Base-by-base conservation (phyloP, 1,140 invertebrate genomes). In the Trichonephila clavata region DNA sequence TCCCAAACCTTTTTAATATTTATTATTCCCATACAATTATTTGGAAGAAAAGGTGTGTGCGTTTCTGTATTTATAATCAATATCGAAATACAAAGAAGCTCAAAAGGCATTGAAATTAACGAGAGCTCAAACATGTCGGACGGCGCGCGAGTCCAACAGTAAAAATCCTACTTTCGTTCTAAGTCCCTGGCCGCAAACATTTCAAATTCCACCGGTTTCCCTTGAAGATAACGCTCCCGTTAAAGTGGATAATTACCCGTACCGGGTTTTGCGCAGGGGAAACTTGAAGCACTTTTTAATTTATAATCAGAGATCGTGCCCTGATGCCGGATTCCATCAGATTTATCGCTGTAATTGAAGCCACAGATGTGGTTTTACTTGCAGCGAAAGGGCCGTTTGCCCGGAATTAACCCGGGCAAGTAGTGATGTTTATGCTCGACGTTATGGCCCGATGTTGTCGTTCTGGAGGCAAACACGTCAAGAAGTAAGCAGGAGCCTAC, bases 341-440 rank as follows among this genome's bases (percentile, higher is more conserved):
- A 90, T 90, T 90, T 90, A 90, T 90, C 50, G 88, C 20, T 20
- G 71, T 80, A 90, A 90, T 90, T 90, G 88, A 90, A 90, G 68
- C 50, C 65, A 57, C 71, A 43, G 50, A 81, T 77, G 88, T 68
- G 71, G 80, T 90, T 90, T 90, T 81, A 81, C 50, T 77, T 90
- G 8, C 84, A 63, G 27, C n/a, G 27, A 63, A 86, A 32, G 8
- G 6, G 21, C 68, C 43, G 43, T 90, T 90, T 65, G n/a, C 88
- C 43, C 24, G 24, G 71, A 90, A 80, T 90, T 90, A 90, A 80
- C 61, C 32, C 61, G 39, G 39, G 63, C 61, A 68, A 50, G 43
- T 7, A 77, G 32, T 50, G 63, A 68, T 71, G 86, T 88, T 88
- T 88, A 88, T 88, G 86, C 21, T 39, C 61, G 18, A 57, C 39